A percentile compares a stretch with the other conserved stretches of the same genome.
Conservation (phyloP, 2,113 vertebrate species). For the Equus quagga region DNA sequence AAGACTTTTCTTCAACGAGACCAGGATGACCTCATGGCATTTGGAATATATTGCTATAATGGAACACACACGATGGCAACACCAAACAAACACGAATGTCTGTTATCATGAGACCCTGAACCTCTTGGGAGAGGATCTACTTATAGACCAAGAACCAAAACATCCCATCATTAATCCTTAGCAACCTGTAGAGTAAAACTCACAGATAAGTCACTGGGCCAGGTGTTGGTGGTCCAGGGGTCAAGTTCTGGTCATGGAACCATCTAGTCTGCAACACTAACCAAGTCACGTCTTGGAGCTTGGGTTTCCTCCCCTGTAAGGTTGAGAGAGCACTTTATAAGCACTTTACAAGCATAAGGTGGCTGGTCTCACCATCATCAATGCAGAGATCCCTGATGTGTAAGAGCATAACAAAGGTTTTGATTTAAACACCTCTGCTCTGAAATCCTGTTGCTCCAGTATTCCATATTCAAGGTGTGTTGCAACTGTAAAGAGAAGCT, state of each 20-base stretch:
- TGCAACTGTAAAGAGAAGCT: conserved; percentile 39
- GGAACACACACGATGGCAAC: background rate
- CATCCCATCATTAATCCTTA: conserved; percentile 42
- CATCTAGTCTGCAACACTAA: background rate
- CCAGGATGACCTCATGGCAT: background rate
- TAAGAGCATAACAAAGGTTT: background rate
- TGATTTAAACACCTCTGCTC: background rate
- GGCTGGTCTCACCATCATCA: background rate
- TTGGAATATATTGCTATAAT: background rate
- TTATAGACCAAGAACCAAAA: conserved; percentile 65
- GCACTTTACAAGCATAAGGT: background rate
- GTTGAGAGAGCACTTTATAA: background rate
- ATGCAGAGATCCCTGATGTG: background rate
- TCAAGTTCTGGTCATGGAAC: background rate
- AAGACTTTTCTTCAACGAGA: background rate
- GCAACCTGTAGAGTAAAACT: background rate
- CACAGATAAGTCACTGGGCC: background rate
- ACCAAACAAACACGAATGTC: fast-evolving
- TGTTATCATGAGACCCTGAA: background rate
- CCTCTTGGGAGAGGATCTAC: background rate
- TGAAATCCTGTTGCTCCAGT: background rate
- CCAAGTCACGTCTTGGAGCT: background rate
- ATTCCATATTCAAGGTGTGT: background rate
- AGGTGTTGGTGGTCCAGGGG: background rate
- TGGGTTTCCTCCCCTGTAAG: background rate